phyloP scores from a whole-genome alignment of 2,113 vertebrate species.

The Pachyramphus minor region DNA sequence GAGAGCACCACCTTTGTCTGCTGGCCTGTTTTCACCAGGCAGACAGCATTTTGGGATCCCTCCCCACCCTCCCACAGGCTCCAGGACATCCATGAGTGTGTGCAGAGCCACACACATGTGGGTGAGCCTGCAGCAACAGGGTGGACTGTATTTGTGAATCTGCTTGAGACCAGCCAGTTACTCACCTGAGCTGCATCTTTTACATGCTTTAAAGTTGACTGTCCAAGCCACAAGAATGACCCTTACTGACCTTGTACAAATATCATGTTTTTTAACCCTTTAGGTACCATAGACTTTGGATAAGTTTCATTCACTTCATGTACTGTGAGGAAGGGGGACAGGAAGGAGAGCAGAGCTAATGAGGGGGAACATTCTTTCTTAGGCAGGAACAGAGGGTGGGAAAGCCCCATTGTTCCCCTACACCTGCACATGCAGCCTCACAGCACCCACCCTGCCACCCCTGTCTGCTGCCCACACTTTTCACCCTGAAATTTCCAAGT shows the following conservation, averaged over 20 bases:
- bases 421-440: background rate
- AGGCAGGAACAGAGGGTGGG: slow-evolving; percentile 12
- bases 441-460: slow-evolving; percentile 36
- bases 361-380: background rate
- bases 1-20: background rate
- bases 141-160: slow-evolving; percentile 82
- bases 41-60: background rate
- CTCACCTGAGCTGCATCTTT: slow-evolving; percentile 87
- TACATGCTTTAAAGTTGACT: slow-evolving; percentile 74
- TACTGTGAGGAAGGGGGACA: slow-evolving; percentile 7
- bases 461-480: background rate
- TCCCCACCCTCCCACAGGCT: background rate
- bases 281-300: slow-evolving; percentile 71
- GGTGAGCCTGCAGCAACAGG: slow-evolving; percentile 65
- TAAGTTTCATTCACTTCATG: background rate
- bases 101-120: background rate
- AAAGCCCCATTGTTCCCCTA: background rate
- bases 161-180: slow-evolving; percentile 77
- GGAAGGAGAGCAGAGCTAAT: slow-evolving; percentile 28
- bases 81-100: fast-evolving
- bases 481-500: background rate
- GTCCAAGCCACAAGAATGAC: slow-evolving; percentile 78
- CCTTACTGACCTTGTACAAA: slow-evolving; percentile 77
- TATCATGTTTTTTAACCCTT: slow-evolving; percentile 72
- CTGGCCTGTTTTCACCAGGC: background rate